Base-by-base conservation (phyloP, 2,113 vertebrate genomes). In the Podarcis muralis region DNA sequence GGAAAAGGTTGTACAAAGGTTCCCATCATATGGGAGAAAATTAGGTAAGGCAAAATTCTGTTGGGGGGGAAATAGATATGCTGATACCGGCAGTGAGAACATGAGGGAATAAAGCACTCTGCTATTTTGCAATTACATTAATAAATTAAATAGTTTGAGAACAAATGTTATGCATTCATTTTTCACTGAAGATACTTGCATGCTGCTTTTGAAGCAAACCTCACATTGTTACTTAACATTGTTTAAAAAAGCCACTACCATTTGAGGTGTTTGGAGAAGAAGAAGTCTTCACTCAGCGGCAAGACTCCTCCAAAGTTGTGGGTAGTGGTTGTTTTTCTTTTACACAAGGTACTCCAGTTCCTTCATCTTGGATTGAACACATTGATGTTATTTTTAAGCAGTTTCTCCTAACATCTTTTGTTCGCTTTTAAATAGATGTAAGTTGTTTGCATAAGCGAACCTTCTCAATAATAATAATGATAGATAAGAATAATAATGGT, bases 41-140 rank as follows among this genome's bases (percentile, higher is more conserved):
- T 6, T 5, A 15, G 93, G 37, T 11, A 77, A 78, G 93, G 68
- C 9, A 80, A 79, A 66, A 68, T 57, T 18, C 32, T 69, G 76
- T 23, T 57, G 88, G 89, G 13, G 22, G 7, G 59, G 35, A 77
- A 65, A 53, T 53, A 53, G 48, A 15, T 65, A 66, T 40, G 27
- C 35, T 88, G 83, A 89, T 66, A 88, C 85, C 75, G n/a, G 0
- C 9, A 0, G 65, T 66, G 69, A 23, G 71, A 22, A 88, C 48
- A 84, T 62, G 78, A 90, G 89, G 83, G n/a, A 59, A 76, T 66
- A 78, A 88, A 59, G 76, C 81, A 53, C 43, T 90, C 71, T 35
- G n/a, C 65, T 16, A 13, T 90, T 88, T 72, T 83, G n/a, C 35
- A 37, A 40, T 37, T 76, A 37, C 37, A 80, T 80, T 80, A 57